Evolutionary conservation across 2,113 vertebrate genomes (phyloP).

Genomic region (Zingel zingel): DNA sequence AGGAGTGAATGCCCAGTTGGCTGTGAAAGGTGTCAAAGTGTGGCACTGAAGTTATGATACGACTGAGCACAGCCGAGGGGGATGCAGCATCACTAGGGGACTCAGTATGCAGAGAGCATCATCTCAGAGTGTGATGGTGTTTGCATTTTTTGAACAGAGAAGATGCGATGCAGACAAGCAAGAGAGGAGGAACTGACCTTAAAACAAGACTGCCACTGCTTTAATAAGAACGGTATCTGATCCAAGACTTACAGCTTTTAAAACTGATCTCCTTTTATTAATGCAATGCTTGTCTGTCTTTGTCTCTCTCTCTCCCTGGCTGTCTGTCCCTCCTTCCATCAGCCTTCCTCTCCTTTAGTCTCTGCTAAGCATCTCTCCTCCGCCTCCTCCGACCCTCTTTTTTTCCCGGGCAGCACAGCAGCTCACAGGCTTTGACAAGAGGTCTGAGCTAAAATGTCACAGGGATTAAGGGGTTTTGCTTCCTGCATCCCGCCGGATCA

Average conservation of each 20-base stretch:
- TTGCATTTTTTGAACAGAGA: slow-evolving; percentile 36
- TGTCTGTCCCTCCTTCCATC: slow-evolving; percentile 24
- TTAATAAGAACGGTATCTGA: slow-evolving; percentile 25
- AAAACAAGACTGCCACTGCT: not conserved
- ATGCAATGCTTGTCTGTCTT: slow-evolving; percentile 23
- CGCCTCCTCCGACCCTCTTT: not conserved
- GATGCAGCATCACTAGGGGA: not conserved
- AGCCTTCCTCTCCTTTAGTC: slow-evolving; percentile 33
- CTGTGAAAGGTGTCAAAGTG: slow-evolving; percentile 39
- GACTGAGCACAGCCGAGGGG: slow-evolving; percentile 8
- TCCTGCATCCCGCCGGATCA: slow-evolving; percentile 66
- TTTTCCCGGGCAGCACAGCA: slow-evolving; percentile 36
- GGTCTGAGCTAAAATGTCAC: slow-evolving; percentile 72
- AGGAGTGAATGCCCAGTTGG: slow-evolving; percentile 30
- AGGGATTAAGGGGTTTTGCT: slow-evolving; percentile 71
- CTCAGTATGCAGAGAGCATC: slow-evolving; percentile 36
- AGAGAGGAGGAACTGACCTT: not conserved
- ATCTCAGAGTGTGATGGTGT: slow-evolving; percentile 8
- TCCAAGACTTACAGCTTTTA: not conserved
- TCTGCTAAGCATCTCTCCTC: slow-evolving; percentile 23
- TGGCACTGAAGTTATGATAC: slow-evolving; percentile 30
- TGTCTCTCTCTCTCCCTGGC: not conserved
- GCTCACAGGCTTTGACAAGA: slow-evolving; percentile 61
- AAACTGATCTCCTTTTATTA: not conserved
- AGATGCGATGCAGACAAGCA: slow-evolving; percentile 1